Percentiles rank a stretch among this genome's conserved stretches.
phyloP scores from a whole-genome alignment of 64 coral and sea anemone species.

The Hydrozoanthus tunicans region DNA sequence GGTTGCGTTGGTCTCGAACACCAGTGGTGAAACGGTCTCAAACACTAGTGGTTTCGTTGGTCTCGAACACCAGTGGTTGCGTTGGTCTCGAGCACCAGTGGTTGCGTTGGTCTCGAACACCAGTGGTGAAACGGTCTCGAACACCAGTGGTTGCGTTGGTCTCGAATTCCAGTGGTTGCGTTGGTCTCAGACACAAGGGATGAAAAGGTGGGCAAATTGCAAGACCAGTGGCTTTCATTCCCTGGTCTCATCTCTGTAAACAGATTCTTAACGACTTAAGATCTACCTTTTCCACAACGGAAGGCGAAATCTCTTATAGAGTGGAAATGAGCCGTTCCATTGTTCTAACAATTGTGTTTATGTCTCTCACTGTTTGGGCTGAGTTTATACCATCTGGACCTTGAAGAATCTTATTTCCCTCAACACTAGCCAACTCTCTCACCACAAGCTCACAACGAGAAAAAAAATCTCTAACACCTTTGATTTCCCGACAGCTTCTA shows the following conservation, averaged over 20 bases:
- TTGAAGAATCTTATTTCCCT: conserved; percentile 44
- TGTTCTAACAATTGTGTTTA: conserved; percentile 29
- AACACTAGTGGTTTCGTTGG: too few species aligned
- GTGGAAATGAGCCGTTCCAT: conserved; percentile 32
- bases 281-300: background rate
- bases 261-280: conserved; percentile 41
- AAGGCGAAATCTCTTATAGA: conserved; percentile 21
- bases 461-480: too few species aligned
- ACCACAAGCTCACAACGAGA: background rate
- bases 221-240: conserved; percentile 40
- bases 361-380: conserved; percentile 47
- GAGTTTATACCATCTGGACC: conserved; percentile 55
- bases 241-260: conserved; percentile 52
- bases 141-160: too few species aligned
- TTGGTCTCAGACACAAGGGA: too few species aligned
- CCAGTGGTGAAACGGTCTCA: too few species aligned
- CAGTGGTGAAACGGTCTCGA: too few species aligned
- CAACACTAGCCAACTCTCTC: conserved; percentile 22
- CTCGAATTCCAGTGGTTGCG: too few species aligned
- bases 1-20: too few species aligned
- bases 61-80: too few species aligned
- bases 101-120: too few species aligned
- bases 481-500: too few species aligned
- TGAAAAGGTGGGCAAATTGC: conserved; percentile 31
- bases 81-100: too few species aligned